Conservation (phyloP, 2,113 vertebrate species). For the Andinoacara biseriatus region DNA sequence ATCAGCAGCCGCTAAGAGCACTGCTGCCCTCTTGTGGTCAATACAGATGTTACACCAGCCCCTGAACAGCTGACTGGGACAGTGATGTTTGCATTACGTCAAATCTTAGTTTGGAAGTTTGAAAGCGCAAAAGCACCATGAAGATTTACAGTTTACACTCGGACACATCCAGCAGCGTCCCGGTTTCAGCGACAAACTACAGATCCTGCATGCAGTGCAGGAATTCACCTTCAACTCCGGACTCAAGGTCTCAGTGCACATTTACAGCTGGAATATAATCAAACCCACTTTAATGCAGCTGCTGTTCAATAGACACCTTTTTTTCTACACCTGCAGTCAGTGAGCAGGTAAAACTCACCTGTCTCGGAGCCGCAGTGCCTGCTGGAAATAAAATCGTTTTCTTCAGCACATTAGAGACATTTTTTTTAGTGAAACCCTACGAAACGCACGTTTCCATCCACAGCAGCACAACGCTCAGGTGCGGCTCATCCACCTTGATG, state of each 20-base stretch:
- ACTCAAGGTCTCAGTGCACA: no score
- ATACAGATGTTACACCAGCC: background rate
- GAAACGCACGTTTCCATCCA: no score
- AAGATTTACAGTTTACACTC: no score
- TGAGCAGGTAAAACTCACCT: background rate
- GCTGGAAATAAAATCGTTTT: background rate
- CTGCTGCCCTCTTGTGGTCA: constrained; percentile 18
- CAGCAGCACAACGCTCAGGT: no score
- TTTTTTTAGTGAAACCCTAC: no score
- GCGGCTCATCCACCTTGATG: no score
- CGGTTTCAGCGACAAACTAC: background rate
- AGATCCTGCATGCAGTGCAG: background rate
- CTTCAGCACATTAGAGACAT: fast-evolving
- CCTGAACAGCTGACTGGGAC: background rate
- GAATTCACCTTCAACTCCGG: background rate
- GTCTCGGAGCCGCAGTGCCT: no score
- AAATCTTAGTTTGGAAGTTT: background rate
- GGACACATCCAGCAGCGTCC: no score
- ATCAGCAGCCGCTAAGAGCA: background rate
- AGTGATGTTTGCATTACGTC: fast-evolving
- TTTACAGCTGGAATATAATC: no score
- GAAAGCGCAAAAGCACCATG: background rate
- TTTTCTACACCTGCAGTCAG: background rate
- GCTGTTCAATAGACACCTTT: no score
- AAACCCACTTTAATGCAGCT: no score